Base-by-base conservation (phyloP, 2,888 invertebrate species). In the Mythimna loreyi region DNA sequence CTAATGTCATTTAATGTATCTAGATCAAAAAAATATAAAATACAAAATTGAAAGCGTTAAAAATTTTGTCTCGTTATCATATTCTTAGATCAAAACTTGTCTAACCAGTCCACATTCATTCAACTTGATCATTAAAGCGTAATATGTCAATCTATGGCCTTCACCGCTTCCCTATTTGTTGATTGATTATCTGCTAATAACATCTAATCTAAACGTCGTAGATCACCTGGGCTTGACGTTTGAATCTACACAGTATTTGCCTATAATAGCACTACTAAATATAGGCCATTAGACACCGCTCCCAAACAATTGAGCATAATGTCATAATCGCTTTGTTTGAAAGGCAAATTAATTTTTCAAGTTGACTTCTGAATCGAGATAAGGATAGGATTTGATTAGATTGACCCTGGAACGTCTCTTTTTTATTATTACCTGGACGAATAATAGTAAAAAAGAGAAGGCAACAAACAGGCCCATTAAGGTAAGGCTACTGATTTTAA, bases 91-190 rank as follows among this genome's bases (percentile, higher is more conserved):
- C 13, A 21, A 0, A n/a, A 21, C 30, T 30, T 21, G 40, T 25
- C 5, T 53, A 75, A 69, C 69, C 43, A 36, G 63, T 75, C 58
- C 6, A 25, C 49, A 45, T 69, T 68, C 13, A 68, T 60, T 72
- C 49, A 47, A 33, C n/a, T 49, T 53, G 28, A 61, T 50, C 66
- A 36, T 55, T 43, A 45, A 59, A 61, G 40, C 56, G 43, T 55
- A 47, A 50, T 67, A 63, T 78, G 61, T 67, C 67, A 67, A 59
- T 68, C 11, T 16, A 1, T 56, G 55, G 25, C 68, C 63, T 77
- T 79, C 69, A 19, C n/a, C 13, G 75, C 69, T 79, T 77, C 63
- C 60, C 53, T 75, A 60, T 69, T 63, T 79, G 57, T 53, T 75
- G 49, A 79, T 79, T 76, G 36, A 73, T 76, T 53, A 70, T 36